These are phyloP conservation scores for Melieria crassipennis DNA, from an alignment of 2,888 invertebrate genomes.

Conservation along the genomic window DNA sequence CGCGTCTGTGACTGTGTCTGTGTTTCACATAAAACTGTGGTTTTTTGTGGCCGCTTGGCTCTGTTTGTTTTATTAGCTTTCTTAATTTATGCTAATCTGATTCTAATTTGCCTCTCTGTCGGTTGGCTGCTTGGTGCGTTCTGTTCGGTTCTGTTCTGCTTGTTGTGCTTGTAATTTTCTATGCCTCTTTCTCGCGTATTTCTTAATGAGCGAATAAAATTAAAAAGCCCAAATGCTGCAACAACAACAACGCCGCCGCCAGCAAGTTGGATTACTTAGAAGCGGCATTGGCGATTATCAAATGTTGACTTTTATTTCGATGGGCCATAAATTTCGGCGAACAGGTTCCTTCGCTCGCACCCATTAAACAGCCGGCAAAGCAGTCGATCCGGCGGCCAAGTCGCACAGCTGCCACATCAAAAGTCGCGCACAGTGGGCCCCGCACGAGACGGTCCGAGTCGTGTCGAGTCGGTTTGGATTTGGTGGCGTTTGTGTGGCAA, in stretches of 20 bases:
- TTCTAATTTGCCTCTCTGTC: constrained; percentile 2
- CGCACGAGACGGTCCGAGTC: no score
- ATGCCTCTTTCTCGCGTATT: neutral
- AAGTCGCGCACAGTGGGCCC: no score
- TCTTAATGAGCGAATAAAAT: neutral
- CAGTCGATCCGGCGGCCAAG: no score
- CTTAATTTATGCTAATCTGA: constrained; percentile 1
- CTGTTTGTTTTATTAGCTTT: neutral
- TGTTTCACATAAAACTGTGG: no score
- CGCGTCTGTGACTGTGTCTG: neutral
- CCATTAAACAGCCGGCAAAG: no score
- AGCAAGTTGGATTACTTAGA: no score
- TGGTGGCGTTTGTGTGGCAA: neutral
- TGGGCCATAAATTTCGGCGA: neutral
- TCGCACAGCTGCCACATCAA: no score
- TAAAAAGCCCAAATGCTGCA: no score
- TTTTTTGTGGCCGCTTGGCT: neutral
- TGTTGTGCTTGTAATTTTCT: neutral
- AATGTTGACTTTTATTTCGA: neutral
- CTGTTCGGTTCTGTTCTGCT: neutral
- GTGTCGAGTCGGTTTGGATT: no score
- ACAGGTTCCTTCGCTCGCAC: neutral
- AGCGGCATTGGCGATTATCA: neutral
- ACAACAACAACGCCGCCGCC: no score
- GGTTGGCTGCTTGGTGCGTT: neutral